Evolutionary conservation across 1,140 invertebrate genomes (phyloP), one percentile per base, ranked within the genome.

Genomic region (Orussus abietinus): DNA sequence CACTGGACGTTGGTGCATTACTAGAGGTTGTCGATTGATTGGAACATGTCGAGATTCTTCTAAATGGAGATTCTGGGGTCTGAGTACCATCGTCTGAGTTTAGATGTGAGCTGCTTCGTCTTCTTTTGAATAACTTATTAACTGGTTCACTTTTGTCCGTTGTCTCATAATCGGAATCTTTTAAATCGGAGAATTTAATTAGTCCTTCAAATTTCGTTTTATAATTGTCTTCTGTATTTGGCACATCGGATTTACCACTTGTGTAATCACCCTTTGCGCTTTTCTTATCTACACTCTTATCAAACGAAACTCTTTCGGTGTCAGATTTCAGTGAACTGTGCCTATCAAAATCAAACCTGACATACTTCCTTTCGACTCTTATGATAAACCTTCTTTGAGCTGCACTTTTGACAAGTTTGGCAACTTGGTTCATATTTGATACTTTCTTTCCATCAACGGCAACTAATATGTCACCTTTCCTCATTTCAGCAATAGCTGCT

Each of bases 391-490:
- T 57, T n/a, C 70, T 54, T 7, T 74, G 69, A 0, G 63, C 63
- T 1, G 70, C 68, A 15, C 45, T 74, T 55, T 80, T 82, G 10
- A 83, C 72, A 19, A 83, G 66, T 72, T 85, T 84, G 15, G 78
- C 77, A 17, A 88, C 84, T 64, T 90, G 86, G 35, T 83, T 82
- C 41, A 88, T 80, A 30, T 77, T 83, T 5, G 75, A 77, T 1
- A 92, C 79, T 38, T 78, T 80, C 42, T 86, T 88, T 18, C 86
- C 86, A 61, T 92, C 89, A 3, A 93, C 83, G 5, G 85, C 81
- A 4, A 91, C 62, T 3, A 94, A 72, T 13, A 89, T 75, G 59
- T 94, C 91, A 12, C 84, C 85, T 4, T 82, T 70, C n/a, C 80
- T 75, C 41, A 93, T 75, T 47, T 91, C 88, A 0, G 85, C 84